Evolutionary conservation across 1,140 invertebrate genomes (phyloP).

Genomic region (Rhyzopertha dominica): DNA sequence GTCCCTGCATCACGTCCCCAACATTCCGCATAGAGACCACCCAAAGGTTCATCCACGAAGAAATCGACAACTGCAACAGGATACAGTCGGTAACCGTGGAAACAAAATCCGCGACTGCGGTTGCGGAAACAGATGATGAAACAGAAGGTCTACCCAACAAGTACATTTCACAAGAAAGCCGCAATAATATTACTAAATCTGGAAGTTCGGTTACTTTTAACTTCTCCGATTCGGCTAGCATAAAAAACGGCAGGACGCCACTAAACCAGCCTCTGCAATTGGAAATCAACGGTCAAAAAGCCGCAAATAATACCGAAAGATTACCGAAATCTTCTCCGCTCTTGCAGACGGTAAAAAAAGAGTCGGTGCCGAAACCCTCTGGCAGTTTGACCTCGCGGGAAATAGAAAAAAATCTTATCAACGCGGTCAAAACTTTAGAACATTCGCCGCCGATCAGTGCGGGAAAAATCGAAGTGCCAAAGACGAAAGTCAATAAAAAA

Average conservation of each 20-base stretch:
- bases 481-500: conserved; percentile 25
- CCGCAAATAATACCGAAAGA: conserved; percentile 3
- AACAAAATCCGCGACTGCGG: not conserved
- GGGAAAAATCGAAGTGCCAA: conserved; percentile 25
- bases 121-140: not conserved
- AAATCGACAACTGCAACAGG: conserved; percentile 19
- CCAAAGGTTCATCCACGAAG: conserved; percentile 33
- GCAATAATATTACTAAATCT: conserved; percentile 55
- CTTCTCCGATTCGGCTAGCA: conserved; percentile 22
- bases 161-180: no score
- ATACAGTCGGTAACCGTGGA: no score
- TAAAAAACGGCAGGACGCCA: conserved; percentile 22
- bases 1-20: conserved; percentile 31
- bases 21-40: conserved; percentile 22
- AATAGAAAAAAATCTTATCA: conserved; percentile 67
- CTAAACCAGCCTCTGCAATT: conserved; percentile 27
- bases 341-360: not conserved
- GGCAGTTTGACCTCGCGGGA: conserved; percentile 54
- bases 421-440: conserved; percentile 59
- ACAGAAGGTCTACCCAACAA: no score
- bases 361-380: conserved; percentile 18
- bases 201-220: conserved; percentile 16
- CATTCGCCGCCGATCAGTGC: conserved; percentile 36
- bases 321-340: conserved; percentile 1
- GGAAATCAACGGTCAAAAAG: conserved; percentile 24